phyloP scores from a whole-genome alignment of 2,888 invertebrate species.

The Boloria euphrosyne region DNA sequence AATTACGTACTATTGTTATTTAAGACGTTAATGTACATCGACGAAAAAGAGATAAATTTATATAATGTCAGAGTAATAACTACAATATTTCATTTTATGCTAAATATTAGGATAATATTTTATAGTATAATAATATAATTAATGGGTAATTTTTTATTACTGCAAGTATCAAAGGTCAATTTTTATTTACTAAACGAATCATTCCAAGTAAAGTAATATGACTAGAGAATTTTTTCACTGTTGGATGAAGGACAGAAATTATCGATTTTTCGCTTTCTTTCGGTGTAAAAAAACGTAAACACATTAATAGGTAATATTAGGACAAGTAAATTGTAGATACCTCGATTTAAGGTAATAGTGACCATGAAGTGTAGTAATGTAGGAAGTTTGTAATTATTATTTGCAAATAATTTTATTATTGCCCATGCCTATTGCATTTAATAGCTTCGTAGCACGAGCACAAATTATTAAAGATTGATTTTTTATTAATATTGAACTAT shows the following conservation, averaged over 20 bases:
- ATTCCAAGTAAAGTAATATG: too few species aligned
- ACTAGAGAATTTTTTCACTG: too few species aligned
- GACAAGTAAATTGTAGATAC: neutral
- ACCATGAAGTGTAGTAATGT: slow-evolving; percentile 25
- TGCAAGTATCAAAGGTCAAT: too few species aligned
- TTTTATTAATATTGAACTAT: slow-evolving; percentile 1
- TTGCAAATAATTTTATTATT: slow-evolving; percentile 28
- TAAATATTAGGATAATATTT: too few species aligned
- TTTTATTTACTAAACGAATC: too few species aligned
- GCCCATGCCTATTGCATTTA: slow-evolving; percentile 17
- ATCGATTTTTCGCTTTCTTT: too few species aligned
- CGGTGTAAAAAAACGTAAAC: too few species aligned
- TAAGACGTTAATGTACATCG: neutral
- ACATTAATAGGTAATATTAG: neutral
- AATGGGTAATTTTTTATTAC: too few species aligned
- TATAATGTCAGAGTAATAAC: neutral
- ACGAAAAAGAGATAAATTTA: neutral
- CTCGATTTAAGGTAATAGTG: slow-evolving; percentile 24
- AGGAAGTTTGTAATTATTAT: slow-evolving; percentile 32
- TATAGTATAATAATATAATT: too few species aligned
- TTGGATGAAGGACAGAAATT: too few species aligned
- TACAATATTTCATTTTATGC: too few species aligned
- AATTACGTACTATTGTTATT: slow-evolving; percentile 23
- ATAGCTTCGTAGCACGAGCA: slow-evolving; percentile 18
- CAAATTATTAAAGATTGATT: neutral